A percentile compares a stretch with the other conserved stretches of the same genome.
phyloP scores from a whole-genome alignment of 2,113 vertebrate genomes.

The Conger conger region DNA sequence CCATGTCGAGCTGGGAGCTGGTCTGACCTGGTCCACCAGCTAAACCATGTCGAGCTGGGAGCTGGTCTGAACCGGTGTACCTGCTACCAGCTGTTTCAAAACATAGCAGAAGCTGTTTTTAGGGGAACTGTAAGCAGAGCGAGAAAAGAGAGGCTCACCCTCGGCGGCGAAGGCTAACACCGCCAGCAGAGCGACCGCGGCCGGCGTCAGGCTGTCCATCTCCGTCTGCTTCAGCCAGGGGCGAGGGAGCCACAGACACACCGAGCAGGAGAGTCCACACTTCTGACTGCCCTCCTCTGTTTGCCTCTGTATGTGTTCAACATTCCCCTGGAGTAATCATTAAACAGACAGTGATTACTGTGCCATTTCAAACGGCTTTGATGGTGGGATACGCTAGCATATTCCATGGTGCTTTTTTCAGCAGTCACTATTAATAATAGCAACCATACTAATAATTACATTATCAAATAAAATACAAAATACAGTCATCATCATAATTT shows the following conservation, averaged over 20 bases:
- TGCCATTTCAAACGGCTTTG: neutral
- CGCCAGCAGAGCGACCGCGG: conserved; percentile 52
- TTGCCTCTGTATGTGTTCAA: conserved; percentile 54
- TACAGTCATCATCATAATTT: no score
- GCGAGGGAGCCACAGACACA: conserved; percentile 41
- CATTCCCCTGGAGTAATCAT: conserved; percentile 37
- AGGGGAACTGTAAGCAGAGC: neutral
- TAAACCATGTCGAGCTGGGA: no score
- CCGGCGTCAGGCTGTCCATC: conserved; percentile 59
- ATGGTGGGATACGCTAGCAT: neutral
- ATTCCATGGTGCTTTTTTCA: neutral
- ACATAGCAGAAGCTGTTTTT: no score
- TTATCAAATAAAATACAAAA: no score
- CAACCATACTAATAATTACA: no score
- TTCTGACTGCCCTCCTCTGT: conserved; percentile 54
- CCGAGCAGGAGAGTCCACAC: conserved; percentile 21
- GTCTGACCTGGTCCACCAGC: no score
- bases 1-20: no score
- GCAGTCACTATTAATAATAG: no score
- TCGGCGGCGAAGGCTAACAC: conserved; percentile 53
- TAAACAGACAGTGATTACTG: conserved; percentile 9
- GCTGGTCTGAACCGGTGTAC: no score
- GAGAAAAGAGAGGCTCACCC: conserved; percentile 45
- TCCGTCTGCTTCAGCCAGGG: conserved; percentile 23
- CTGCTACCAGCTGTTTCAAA: no score